A percentile compares a stretch with the other conserved stretches of the same genome.
These are phyloP conservation scores for Dimorphilus gyrociliatus DNA, from an alignment of 2,888 invertebrate species.

Conservation along the genomic window DNA sequence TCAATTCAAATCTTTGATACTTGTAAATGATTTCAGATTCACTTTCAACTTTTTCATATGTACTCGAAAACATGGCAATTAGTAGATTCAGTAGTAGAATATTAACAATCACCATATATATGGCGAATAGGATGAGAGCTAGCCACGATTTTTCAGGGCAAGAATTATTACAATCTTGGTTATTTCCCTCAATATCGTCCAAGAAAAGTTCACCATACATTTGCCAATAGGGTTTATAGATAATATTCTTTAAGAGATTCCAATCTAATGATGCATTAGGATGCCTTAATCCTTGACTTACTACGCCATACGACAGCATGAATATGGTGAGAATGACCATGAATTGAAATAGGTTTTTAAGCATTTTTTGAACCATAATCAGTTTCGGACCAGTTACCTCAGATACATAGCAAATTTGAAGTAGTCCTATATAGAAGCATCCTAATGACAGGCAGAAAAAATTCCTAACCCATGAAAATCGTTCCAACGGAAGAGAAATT, in stretches of 20 bases:
- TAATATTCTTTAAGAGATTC: constrained; percentile 25
- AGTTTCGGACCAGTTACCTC: too few species aligned
- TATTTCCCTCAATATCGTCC: constrained; percentile 30
- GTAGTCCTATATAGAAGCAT: too few species aligned
- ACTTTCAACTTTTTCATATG: too few species aligned
- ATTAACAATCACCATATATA: constrained; percentile 35
- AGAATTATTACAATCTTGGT: too few species aligned
- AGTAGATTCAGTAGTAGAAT: constrained; percentile 35
- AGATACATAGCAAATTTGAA: too few species aligned
- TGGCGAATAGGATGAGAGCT: constrained; percentile 23
- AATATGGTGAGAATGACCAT: constrained; percentile 36
- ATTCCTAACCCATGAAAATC: too few species aligned
- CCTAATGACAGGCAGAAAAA: too few species aligned
- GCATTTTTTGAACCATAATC: too few species aligned
- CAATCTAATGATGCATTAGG: constrained; percentile 24
- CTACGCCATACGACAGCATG: constrained; percentile 37
- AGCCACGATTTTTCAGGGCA: constrained; percentile 26
- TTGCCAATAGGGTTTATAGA: constrained; percentile 39
- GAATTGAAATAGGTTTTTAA: too few species aligned
- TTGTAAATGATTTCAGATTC: too few species aligned
- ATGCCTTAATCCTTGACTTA: constrained; percentile 34
- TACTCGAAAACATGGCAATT: constrained; percentile 39
- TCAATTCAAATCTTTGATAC: too few species aligned
- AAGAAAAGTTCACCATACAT: constrained; percentile 39
- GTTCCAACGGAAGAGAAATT: too few species aligned